Percentiles rank a stretch among this genome's conserved stretches.
These are phyloP conservation scores for Caenorhabditis wallacei DNA, from an alignment of 2,888 invertebrate species.

Conservation along the genomic window DNA sequence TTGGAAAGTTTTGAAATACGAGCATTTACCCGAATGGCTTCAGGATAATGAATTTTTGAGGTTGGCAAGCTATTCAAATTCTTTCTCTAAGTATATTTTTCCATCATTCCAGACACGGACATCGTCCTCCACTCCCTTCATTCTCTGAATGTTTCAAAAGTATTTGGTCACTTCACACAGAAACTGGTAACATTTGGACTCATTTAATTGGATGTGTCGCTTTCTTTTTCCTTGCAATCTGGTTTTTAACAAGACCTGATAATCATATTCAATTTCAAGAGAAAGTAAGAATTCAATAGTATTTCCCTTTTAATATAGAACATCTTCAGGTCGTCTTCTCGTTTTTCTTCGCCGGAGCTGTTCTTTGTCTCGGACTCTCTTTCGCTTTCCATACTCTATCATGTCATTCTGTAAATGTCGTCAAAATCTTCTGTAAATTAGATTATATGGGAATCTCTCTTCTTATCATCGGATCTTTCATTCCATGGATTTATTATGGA, in stretches of 20 bases:
- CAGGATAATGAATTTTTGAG: constrained; percentile 85
- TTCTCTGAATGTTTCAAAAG: constrained; percentile 98
- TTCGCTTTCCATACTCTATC: constrained; percentile 98
- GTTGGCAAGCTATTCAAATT: constrained; percentile 31
- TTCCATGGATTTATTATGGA: constrained; percentile 99
- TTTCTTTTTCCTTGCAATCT: constrained; percentile 87
- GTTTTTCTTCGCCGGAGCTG: constrained; percentile 96
- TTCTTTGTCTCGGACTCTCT: constrained; percentile 96
- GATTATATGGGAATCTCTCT: constrained; percentile 99
- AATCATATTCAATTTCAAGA: constrained; percentile 92
- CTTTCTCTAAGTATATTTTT: not conserved
- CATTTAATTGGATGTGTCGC: constrained; percentile 88
- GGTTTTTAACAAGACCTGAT: constrained; percentile 91
- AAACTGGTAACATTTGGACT: constrained; percentile 99
- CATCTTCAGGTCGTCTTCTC: constrained; percentile 89
- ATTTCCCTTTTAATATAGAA: too few relatives aligned
- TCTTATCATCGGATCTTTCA: constrained; percentile 98
- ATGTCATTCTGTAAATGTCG: constrained; percentile 97
- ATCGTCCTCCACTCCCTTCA: constrained; percentile 96
- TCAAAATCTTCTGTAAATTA: constrained; percentile 96
- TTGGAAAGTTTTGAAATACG: constrained; percentile 87
- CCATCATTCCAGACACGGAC: constrained; percentile 86
- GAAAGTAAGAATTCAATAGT: constrained; percentile 88
- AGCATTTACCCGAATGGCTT: constrained; percentile 92
- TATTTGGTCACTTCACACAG: constrained; percentile 98